A percentile compares a stretch with the other conserved stretches of the same genome.
Evolutionary conservation across 2,113 vertebrate genomes (phyloP).

Genomic region (Suricata suricatta): DNA sequence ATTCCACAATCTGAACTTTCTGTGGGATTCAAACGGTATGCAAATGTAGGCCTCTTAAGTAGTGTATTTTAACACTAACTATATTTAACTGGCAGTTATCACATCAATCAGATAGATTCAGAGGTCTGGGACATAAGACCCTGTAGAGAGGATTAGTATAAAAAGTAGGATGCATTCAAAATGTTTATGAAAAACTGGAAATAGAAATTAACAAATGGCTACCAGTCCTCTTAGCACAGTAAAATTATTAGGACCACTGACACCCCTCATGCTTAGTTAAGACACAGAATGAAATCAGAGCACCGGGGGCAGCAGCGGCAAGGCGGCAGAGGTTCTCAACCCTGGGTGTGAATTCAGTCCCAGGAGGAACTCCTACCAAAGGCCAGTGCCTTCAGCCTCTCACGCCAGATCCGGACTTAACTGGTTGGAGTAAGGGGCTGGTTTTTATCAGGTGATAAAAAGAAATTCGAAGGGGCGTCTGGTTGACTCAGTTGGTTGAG

Average conservation of each 20-base stretch:
- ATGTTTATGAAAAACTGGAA: not conserved
- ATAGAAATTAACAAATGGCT: not conserved
- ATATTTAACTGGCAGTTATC: not conserved
- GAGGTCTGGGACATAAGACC: not conserved
- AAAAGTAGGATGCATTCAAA: not conserved
- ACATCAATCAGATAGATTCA: not conserved
- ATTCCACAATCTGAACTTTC: not conserved
- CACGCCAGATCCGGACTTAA: no score
- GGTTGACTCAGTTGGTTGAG: no score
- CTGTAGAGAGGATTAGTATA: not conserved
- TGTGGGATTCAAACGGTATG: not conserved
- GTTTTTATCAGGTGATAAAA: not conserved
- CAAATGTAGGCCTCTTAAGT: not conserved
- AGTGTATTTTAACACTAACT: not conserved
- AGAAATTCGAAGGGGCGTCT: not conserved
- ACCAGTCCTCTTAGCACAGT: not conserved
- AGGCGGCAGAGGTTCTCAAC: not conserved
- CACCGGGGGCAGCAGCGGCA: not conserved
- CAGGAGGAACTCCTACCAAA: not conserved
- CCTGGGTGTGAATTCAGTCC: not conserved
- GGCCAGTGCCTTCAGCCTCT: not conserved
- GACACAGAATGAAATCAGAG: not conserved
- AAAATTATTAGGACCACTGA: not conserved
- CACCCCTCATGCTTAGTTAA: not conserved
- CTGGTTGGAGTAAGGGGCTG: not conserved